These are phyloP conservation scores for Caradrina clavipalpis DNA, from an alignment of 2,888 invertebrate genomes.

Conservation along the genomic window DNA sequence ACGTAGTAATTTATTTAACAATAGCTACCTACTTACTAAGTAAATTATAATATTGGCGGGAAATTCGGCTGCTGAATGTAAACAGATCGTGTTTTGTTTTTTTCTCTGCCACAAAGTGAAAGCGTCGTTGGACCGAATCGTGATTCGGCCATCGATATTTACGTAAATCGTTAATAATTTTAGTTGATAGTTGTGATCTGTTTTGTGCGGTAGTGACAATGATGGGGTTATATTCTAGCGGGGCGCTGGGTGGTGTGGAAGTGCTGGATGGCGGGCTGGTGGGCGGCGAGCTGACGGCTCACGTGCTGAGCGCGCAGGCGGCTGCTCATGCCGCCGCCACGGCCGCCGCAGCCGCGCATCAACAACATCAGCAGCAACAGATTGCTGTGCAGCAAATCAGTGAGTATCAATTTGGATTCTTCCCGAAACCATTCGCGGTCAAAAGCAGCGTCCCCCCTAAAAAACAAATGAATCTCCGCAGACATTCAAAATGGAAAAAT, in stretches of 20 bases:
- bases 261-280: slow-evolving; percentile 86
- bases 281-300: slow-evolving; percentile 85
- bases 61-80: slow-evolving; percentile 61
- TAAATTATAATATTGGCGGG: slow-evolving; percentile 65
- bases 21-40: slow-evolving; percentile 4
- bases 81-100: slow-evolving; percentile 72
- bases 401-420: slow-evolving; percentile 69
- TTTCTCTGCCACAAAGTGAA: slow-evolving; percentile 62
- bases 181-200: slow-evolving; percentile 49
- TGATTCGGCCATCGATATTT: slow-evolving; percentile 60
- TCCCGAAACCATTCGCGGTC: neutral
- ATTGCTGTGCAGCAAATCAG: slow-evolving; percentile 86
- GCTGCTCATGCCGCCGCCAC: slow-evolving; percentile 88
- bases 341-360: slow-evolving; percentile 83
- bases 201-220: slow-evolving; percentile 79
- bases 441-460: neutral
- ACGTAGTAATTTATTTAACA: slow-evolving; percentile 11
- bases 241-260: slow-evolving; percentile 90
- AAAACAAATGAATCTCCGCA: slow-evolving; percentile 40
- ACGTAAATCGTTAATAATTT: slow-evolving; percentile 56
- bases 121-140: slow-evolving; percentile 66
- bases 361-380: slow-evolving; percentile 82
- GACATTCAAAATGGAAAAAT: neutral
- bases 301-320: slow-evolving; percentile 87
- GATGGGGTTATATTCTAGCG: slow-evolving; percentile 90